A percentile compares a stretch with the other conserved stretches of the same genome.
Evolutionary conservation across 2,888 invertebrate species (phyloP).

Genomic region (Orchestes rusci): DNA sequence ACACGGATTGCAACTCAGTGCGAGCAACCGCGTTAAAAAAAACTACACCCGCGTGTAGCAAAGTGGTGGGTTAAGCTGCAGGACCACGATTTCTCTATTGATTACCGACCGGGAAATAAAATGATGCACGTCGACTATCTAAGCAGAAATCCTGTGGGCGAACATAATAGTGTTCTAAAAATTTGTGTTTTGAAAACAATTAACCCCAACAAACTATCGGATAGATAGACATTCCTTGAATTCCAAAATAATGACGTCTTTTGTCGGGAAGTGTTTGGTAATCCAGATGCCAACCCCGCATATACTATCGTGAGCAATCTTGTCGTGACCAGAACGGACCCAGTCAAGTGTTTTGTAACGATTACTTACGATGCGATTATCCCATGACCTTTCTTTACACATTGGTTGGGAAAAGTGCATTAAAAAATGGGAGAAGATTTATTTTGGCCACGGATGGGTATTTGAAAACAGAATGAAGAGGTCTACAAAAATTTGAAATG

Average conservation of each 20-base stretch:
- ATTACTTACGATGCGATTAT: constrained; percentile 16
- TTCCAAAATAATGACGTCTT: constrained; percentile 6
- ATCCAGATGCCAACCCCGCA: constrained; percentile 2
- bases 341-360: constrained; percentile 13
- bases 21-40: constrained; percentile 15
- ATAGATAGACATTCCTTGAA: constrained; percentile 3
- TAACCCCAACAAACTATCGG: constrained; percentile 1
- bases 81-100: constrained; percentile 14
- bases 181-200: no score
- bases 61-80: constrained; percentile 10
- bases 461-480: no score
- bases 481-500: no score
- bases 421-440: constrained; percentile 22
- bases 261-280: constrained; percentile 10
- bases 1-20: constrained; percentile 33
- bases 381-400: constrained; percentile 13
- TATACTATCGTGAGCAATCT: constrained; percentile 1
- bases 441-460: constrained; percentile 23
- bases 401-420: constrained; percentile 23
- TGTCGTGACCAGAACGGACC: constrained; percentile 15
- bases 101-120: constrained; percentile 18
- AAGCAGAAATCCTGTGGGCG: neutral
- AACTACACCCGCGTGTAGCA: constrained; percentile 7
- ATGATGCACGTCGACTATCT: constrained; percentile 3
- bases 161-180: no score